Percentiles rank a stretch among this genome's conserved stretches.
phyloP scores from a whole-genome alignment of 2,113 vertebrate species.

The Gymnogyps californianus region DNA sequence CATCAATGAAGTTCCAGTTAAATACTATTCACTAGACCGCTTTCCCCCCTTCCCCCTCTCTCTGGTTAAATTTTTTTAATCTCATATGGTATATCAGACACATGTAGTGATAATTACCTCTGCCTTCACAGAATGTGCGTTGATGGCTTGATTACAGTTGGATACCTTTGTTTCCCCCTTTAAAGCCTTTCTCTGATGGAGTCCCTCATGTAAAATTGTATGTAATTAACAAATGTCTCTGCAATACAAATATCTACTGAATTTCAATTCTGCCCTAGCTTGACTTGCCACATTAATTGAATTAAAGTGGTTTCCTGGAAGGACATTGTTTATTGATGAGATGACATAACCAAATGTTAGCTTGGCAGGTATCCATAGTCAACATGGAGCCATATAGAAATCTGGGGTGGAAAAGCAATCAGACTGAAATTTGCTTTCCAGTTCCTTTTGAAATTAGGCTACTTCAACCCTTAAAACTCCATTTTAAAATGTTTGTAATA shows the following conservation, averaged over 20 bases:
- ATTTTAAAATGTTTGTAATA: background rate
- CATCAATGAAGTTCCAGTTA: background rate
- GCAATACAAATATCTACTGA: constrained; percentile 37
- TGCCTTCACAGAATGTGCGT: background rate
- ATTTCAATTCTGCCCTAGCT: constrained; percentile 44
- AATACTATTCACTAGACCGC: background rate
- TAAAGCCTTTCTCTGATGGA: background rate
- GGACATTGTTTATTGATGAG: constrained; percentile 45
- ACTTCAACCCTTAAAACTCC: background rate
- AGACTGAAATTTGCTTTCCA: background rate
- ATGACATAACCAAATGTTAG: constrained; percentile 19
- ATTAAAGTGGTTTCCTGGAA: constrained; percentile 65
- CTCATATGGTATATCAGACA: background rate
- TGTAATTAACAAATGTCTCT: constrained; percentile 45
- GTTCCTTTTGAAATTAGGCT: background rate
- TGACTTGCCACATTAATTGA: constrained; percentile 58
- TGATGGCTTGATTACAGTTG: background rate
- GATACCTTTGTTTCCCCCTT: background rate
- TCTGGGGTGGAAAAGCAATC: background rate
- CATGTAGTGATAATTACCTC: background rate
- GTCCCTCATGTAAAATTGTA: background rate
- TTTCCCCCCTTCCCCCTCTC: background rate
- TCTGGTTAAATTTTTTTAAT: rapidly evolving
- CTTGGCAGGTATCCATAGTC: constrained; percentile 21
- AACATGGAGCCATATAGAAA: background rate